Percentiles rank a stretch among this genome's conserved stretches.
These are phyloP conservation scores for Aphrocallistes beatrix DNA, from an alignment of 37 sponge, comb jelly and placozoan genomes.

Conservation along the genomic window DNA sequence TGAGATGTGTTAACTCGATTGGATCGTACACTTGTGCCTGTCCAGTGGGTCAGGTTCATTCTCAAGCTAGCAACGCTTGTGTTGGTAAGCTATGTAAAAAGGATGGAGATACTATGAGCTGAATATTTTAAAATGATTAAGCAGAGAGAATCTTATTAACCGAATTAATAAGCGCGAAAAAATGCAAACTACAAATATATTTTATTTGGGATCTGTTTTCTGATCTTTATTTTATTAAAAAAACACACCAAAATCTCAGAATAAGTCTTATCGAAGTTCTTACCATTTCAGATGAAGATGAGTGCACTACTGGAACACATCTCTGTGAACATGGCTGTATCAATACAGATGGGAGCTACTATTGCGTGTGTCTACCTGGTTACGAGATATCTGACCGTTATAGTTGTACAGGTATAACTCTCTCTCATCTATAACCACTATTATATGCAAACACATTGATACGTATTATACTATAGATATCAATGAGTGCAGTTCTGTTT, in stretches of 20 bases:
- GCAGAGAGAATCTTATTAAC: too few relatives aligned
- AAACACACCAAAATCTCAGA: too few relatives aligned
- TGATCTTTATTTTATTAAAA: too few relatives aligned
- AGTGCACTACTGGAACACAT: neutral
- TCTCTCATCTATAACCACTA: neutral
- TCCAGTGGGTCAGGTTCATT: neutral
- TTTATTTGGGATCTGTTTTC: too few relatives aligned
- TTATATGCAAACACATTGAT: too few relatives aligned
- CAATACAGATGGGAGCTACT: slow-evolving; percentile 36
- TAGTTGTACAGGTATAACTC: neutral
- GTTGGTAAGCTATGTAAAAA: too few relatives aligned
- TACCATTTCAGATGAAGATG: neutral
- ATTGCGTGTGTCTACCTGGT: slow-evolving; percentile 25
- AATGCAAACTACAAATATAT: too few relatives aligned
- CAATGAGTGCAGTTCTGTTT: neutral
- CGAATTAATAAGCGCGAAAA: too few relatives aligned
- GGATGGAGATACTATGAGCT: too few relatives aligned
- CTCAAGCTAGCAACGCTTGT: neutral
- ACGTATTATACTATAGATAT: slow-evolving; percentile 4
- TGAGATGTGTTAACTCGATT: neutral
- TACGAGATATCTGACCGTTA: neutral
- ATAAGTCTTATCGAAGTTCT: too few relatives aligned
- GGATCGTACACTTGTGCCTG: neutral
- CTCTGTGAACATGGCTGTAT: slow-evolving; percentile 23
- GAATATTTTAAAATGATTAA: too few relatives aligned